Evolutionary conservation across 2,797 vertebrate genomes (phyloP).

Genomic region (Siniperca undulata): DNA sequence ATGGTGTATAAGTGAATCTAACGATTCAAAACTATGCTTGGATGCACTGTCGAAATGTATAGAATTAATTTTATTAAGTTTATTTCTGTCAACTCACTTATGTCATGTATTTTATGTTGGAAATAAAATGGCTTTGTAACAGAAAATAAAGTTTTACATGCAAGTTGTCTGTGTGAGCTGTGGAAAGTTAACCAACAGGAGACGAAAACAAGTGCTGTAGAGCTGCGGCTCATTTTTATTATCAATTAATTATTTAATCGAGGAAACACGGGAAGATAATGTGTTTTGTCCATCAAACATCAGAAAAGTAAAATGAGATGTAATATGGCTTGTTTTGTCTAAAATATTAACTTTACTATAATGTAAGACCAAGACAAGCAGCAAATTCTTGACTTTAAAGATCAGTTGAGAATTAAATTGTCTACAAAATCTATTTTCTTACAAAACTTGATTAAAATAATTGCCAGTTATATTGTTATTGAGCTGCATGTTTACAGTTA

Average conservation of each 20-base stretch:
- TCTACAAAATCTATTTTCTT: too few relatives aligned
- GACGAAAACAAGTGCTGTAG: not conserved
- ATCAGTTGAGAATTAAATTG: too few relatives aligned
- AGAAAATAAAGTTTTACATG: conserved; percentile 39
- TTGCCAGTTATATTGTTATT: too few relatives aligned
- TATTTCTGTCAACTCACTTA: not conserved
- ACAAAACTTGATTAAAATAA: too few relatives aligned
- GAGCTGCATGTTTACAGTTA: too few relatives aligned
- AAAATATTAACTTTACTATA: not conserved
- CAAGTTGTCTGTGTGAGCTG: conserved; percentile 10
- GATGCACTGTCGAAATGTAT: conserved; percentile 39
- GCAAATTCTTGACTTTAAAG: too few relatives aligned
- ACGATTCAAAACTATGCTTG: not conserved
- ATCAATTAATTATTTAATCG: not conserved
- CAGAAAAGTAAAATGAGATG: not conserved
- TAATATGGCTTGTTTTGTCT: not conserved
- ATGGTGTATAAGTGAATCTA: not conserved
- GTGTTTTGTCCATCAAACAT: not conserved
- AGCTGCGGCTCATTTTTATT: not conserved
- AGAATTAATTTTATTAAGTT: conserved; percentile 36
- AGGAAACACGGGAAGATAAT: not conserved
- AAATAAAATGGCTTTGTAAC: conserved; percentile 23
- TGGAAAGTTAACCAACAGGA: not conserved
- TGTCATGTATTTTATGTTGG: conserved; percentile 37
- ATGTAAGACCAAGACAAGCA: not conserved